These are phyloP conservation scores for Carcharodon carcharias DNA, from an alignment of 2,797 vertebrate species.

Conservation along the genomic window DNA sequence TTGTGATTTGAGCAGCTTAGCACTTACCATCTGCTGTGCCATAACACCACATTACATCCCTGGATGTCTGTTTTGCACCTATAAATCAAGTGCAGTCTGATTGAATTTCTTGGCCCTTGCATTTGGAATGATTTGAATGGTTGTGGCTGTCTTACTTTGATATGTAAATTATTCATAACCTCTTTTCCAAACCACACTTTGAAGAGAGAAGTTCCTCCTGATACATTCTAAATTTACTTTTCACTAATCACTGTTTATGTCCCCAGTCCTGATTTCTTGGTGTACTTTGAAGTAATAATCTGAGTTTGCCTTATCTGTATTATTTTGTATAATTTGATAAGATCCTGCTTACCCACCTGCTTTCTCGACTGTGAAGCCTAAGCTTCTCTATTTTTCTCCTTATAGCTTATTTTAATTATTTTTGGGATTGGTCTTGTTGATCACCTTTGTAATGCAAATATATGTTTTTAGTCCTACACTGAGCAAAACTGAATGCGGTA, in stretches of 20 bases:
- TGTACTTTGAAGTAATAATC: background rate
- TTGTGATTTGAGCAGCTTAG: too few relatives aligned
- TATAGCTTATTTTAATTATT: background rate
- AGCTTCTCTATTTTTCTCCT: background rate
- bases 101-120: background rate
- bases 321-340: background rate
- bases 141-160: background rate
- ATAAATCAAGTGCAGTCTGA: background rate
- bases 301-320: background rate
- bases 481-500: background rate
- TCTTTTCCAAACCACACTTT: background rate
- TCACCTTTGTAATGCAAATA: background rate
- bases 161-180: background rate
- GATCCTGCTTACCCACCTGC: background rate
- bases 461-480: background rate
- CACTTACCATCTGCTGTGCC: too few relatives aligned
- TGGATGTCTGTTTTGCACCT: too few relatives aligned
- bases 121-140: background rate
- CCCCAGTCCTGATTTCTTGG: background rate
- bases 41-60: too few relatives aligned
- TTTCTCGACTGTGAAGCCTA: background rate
- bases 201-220: background rate
- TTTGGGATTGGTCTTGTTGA: background rate
- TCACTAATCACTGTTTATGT: background rate
- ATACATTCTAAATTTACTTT: background rate